Evolutionary conservation across 1,140 invertebrate genomes (phyloP), one percentile per base, ranked within the genome.

Genomic region (Pseudomyrmex concolor): DNA sequence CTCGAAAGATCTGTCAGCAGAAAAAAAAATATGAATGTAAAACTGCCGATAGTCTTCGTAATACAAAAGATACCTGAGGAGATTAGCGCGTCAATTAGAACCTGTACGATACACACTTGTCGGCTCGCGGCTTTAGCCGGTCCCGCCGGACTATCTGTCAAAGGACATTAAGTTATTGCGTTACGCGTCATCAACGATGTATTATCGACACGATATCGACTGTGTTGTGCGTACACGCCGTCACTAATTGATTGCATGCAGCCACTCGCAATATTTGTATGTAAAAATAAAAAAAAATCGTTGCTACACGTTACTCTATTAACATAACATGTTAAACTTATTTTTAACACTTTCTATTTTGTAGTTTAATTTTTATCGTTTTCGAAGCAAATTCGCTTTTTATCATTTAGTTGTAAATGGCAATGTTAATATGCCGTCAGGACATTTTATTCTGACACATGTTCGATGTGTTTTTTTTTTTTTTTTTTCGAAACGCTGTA

Each of bases 41-140:
- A 34, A 7, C 84, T 66, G 77, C 81, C 83, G 89, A 84, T 83
- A 7, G 34, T 34, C 34, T 34, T 34, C 0, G 7, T 34, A 34
- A 34, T 7, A 34, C 34, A 34, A 34, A 88, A 85, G 68, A 66
- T 87, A 34, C 54, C 55, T 7, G 50, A 74, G 86, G 85, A 91
- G 91, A 92, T 93, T 91, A 91, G 92, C 88, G 91, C 91, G 91
- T 93, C 91, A 92, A 94, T 93, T 94, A 93, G 86, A 85, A 86
- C 81, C 71, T 60, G 76, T 80, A 91, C 88, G 91, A 93, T 93
- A 91, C 91, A 93, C 90, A 91, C 88, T 92, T 91, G 91, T 92
- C 92, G 92, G 92, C 88, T 85, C 67, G 57, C 63, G 68, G 82
- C 88, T 91, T 86, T 83, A 86, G 82, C 82, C 82, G 89, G 84